Conservation (phyloP, 2,113 vertebrate genomes). For the Scopus umbretta region DNA sequence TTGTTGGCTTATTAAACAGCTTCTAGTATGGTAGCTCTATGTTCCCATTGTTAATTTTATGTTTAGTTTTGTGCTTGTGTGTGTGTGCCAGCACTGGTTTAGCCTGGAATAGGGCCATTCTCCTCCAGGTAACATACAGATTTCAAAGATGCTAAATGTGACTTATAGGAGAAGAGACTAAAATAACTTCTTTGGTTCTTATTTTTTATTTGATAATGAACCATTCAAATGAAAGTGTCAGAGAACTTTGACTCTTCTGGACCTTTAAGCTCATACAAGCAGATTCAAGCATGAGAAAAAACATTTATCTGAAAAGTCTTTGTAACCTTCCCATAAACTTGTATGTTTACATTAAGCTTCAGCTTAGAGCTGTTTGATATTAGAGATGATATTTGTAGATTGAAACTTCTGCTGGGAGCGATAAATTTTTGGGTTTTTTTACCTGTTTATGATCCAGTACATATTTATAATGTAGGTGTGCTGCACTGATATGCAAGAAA, state of each 20-base stretch:
- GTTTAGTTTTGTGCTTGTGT: background rate
- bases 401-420: background rate
- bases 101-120: background rate
- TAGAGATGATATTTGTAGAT: background rate
- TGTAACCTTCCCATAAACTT: background rate
- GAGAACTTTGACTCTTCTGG: background rate
- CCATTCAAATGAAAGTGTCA: background rate
- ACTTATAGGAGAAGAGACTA: background rate
- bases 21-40: background rate
- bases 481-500: background rate
- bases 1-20: background rate
- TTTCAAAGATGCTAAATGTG: background rate
- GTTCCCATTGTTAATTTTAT: background rate
- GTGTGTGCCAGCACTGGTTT: accelerated
- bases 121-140: background rate
- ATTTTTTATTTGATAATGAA: background rate
- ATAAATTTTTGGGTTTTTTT: background rate
- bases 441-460: accelerated
- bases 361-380: background rate
- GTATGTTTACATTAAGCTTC: background rate
- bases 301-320: background rate
- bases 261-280: background rate
- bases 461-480: background rate
- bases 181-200: background rate
- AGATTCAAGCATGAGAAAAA: background rate